Base-by-base conservation (phyloP, 2,113 vertebrate genomes). In the Albula glossodonta region DNA sequence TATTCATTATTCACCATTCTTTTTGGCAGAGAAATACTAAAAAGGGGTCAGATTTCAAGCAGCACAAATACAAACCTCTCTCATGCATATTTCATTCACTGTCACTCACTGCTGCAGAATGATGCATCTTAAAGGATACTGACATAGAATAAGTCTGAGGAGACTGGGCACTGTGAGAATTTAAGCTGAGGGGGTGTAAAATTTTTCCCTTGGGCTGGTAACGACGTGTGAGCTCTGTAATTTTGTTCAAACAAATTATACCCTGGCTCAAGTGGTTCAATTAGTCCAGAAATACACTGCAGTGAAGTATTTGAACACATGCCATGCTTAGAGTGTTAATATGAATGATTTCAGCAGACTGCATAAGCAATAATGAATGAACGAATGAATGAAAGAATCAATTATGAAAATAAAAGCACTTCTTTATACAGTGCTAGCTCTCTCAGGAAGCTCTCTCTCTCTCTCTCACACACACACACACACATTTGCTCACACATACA, bases 1-100 rank as follows among this genome's bases (percentile, higher is more conserved):
- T 41, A 41, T 41, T 41, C 82, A 53, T 60, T 80, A 50, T 86
- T 86, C 70, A 86, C 81, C 9, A 83, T 82, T 51, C 85, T 90
- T 89, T 88, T 7, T n/a, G 15, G 53, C 51, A 53, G 80, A 53
- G 80, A 53, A 81, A 81, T 22, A 83, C 60, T 51, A n/a, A 12
- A 19, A 50, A 41, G 51, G n/a, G 17, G 57, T 83, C 82, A 83
- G 60, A 77, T 53, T 48, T 56, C n/a, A 41, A 78, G 70, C 83
- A 51, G 50, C 2, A 8, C 31, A 19, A 17, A 25, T 12, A 56
- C 53, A 56, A 56, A 56, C 10, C 60, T 66, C 83, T 41, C 31
- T 84, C 83, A 74, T 74, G 48, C 50, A 74, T 74, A 77, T 84
- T 84, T 74, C 22, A 84, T 84, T 74, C 83, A 19, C 17, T 11